Conservation (phyloP, 2,113 vertebrate genomes). For the Nipponia nippon region DNA sequence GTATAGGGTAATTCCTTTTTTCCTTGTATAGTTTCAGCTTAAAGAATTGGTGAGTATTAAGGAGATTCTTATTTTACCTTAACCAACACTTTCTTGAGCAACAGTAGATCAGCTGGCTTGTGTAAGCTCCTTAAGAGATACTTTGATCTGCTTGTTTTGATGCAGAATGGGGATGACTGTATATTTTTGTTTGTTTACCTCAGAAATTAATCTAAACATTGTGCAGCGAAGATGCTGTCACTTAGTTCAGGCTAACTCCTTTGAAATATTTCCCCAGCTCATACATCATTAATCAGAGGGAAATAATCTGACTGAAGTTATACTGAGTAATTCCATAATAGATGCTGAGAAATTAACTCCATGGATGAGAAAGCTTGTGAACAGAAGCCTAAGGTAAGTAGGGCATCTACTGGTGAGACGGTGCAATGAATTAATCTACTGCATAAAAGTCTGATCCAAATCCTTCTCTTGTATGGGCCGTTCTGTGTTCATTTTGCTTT, state of each 20-base stretch:
- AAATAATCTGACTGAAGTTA: neutral
- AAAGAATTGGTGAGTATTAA: neutral
- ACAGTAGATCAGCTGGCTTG: neutral
- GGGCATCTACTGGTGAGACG: conserved; percentile 17
- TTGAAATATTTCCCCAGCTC: neutral
- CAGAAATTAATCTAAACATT: neutral
- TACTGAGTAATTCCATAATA: neutral
- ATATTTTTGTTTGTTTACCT: neutral
- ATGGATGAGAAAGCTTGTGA: neutral
- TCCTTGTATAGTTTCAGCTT: neutral
- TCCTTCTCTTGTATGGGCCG: neutral
- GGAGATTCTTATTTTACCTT: neutral
- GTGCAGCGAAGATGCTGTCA: neutral
- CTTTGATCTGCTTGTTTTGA: neutral
- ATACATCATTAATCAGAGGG: neutral
- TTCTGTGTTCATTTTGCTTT: neutral
- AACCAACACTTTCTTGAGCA: neutral
- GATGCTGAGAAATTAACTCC: neutral
- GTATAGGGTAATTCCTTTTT: neutral
- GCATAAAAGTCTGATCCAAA: neutral
- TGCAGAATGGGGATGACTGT: neutral
- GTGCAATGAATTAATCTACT: neutral
- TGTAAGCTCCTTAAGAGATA: neutral
- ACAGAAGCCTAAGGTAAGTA: neutral
- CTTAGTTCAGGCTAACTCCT: neutral